Evolutionary conservation across 2,888 invertebrate species (phyloP), one percentile per base, ranked within the genome.

Genomic region (Allygus modestus): DNA sequence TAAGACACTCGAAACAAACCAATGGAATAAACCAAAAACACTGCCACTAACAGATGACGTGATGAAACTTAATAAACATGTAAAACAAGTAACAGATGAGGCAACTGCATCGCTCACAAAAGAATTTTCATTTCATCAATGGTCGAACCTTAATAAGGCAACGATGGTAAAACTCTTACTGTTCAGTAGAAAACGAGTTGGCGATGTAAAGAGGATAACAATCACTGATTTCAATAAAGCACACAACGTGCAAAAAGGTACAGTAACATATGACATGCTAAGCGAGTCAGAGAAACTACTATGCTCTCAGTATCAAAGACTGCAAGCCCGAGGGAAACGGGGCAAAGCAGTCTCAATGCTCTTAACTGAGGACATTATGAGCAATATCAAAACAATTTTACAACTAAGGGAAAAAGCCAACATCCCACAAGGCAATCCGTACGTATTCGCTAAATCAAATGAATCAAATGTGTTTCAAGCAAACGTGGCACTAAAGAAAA

Each of bases 261-360:
- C 65, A 15, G 15, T 65, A n/a, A 65, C 65, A 4, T 31, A 65
- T 15, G 12, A 65, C 28, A 65, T 65, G 31, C 17, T 65, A 31
- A 65, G 65, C 20, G 65, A 65, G 11, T 65, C 65, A 1, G 65
- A 65, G 28, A 65, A 65, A 28, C 5, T 65, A 15, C 26, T 65
- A 0, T 65, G 28, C 65, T 28, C 28, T 5, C 65, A 65, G 7
- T 65, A 65, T 15, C 28, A 65, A 28, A 28, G 54, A 43, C 1
- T 79, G 0, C 26, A 79, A 26, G 51, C 46, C 1, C 46, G 79
- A 31, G 79, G 79, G 12, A 79, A 79, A 28, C 15, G 51, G 31
- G 79, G 79, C 0, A 43, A 51, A 51, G 33, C 0, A 4, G 51
- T 79, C 5, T n/a, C 79, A 9, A 79, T 79, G 46, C 28, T 79